These are phyloP conservation scores for Urocynchramus pylzowi DNA, from an alignment of 2,113 vertebrate species.

Conservation along the genomic window DNA sequence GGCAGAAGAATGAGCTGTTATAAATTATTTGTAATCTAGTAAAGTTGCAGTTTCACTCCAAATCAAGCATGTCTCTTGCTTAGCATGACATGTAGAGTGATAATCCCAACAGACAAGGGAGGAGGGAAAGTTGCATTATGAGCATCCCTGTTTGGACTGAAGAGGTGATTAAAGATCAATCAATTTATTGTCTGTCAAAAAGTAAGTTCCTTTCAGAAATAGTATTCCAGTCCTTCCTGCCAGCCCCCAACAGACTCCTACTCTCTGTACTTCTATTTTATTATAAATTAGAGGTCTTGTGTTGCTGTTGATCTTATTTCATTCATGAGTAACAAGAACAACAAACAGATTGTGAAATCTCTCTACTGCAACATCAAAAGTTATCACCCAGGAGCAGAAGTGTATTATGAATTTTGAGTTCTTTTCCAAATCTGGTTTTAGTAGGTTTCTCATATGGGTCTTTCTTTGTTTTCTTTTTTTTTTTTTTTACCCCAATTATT, in stretches of 20 bases:
- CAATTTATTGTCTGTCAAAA: background rate
- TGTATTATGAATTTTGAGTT: background rate
- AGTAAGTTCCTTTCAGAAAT: background rate
- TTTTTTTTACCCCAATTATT: background rate
- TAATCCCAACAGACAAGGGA: background rate
- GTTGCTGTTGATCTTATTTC: background rate
- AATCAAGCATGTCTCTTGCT: background rate
- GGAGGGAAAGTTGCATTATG: background rate
- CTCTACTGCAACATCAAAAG: background rate
- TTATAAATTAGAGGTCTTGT: background rate
- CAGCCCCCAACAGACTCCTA: background rate
- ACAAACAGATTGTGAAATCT: background rate
- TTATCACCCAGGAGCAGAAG: background rate
- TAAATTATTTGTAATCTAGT: constrained; percentile 2
- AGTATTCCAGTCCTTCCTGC: background rate
- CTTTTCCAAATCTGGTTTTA: background rate
- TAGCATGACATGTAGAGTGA: background rate
- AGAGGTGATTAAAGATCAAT: background rate
- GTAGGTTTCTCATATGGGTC: background rate
- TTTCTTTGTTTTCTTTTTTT: background rate
- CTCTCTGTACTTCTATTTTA: background rate
- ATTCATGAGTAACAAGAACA: background rate
- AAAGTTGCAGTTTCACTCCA: background rate
- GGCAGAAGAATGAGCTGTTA: background rate
- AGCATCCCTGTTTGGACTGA: background rate